These are phyloP conservation scores for Nansenia antarctica DNA, from an alignment of 2,113 vertebrate species.

Conservation along the genomic window DNA sequence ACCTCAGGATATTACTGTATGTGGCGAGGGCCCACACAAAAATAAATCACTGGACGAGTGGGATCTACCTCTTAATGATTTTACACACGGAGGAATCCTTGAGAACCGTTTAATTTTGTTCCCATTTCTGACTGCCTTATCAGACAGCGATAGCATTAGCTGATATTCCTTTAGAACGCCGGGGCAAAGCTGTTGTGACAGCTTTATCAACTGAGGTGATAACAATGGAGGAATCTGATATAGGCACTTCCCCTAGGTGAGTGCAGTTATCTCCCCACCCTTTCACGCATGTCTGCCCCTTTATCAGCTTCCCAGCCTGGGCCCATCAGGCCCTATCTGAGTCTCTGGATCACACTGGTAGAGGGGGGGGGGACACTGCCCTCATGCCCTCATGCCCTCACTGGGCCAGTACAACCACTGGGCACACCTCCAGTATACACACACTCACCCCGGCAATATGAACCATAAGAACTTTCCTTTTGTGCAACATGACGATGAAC, in stretches of 20 bases:
- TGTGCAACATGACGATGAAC: constrained; percentile 1
- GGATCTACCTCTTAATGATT: constrained; percentile 1
- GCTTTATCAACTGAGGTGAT: constrained; percentile 60
- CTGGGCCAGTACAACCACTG: not conserved
- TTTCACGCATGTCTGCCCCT: constrained; percentile 72
- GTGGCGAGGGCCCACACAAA: not conserved
- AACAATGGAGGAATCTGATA: constrained; percentile 64
- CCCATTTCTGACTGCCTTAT: constrained; percentile 34
- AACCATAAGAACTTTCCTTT: constrained; percentile 30
- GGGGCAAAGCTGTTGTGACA: constrained; percentile 62
- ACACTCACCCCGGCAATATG: not conserved
- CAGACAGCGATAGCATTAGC: constrained; percentile 42
- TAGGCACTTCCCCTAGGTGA: constrained; percentile 57
- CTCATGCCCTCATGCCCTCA: not conserved
- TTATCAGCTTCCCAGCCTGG: constrained; percentile 52
- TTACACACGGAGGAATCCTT: constrained; percentile 6
- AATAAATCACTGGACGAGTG: not conserved
- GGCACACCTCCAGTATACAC: constrained; percentile 19
- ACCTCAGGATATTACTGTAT: constrained; percentile 30
- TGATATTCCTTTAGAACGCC: constrained; percentile 51
- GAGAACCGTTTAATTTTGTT: not conserved
- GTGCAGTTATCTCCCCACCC: constrained; percentile 57
- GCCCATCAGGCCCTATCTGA: constrained; percentile 36
- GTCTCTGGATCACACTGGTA: constrained; percentile 15
- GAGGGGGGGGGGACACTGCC: not conserved